These are phyloP conservation scores for Dasyprocta punctata DNA, from an alignment of 2,113 vertebrate genomes.

Conservation along the genomic window DNA sequence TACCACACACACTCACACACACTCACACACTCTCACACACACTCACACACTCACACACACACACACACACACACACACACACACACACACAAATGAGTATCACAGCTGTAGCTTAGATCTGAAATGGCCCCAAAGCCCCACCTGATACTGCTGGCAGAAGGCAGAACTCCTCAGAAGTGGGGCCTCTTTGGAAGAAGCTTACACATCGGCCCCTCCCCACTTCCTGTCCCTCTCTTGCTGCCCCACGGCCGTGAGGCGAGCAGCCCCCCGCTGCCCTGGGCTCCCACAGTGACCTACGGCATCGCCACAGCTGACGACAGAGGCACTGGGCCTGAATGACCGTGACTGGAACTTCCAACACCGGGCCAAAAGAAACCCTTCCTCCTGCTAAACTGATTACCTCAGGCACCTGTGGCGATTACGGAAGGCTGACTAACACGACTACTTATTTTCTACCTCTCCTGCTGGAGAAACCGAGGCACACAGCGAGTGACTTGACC, in stretches of 20 bases:
- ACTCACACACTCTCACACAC: neutral
- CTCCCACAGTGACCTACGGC: neutral
- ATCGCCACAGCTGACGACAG: neutral
- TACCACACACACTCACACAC: neutral
- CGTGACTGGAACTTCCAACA: neutral
- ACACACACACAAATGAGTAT: neutral
- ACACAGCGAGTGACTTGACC: neutral
- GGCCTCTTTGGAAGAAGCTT: neutral
- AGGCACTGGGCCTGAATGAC: neutral
- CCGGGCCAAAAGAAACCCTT: neutral
- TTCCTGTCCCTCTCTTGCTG: neutral
- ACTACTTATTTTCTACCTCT: neutral
- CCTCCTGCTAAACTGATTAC: neutral
- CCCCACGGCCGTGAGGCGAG: too few relatives aligned
- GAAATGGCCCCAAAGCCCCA: neutral
- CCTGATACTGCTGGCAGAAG: neutral
- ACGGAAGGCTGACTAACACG: neutral
- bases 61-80: neutral
- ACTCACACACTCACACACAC: neutral
- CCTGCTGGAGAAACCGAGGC: neutral
- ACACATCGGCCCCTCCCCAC: neutral
- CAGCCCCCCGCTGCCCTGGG: neutral
- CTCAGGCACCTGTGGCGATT: neutral
- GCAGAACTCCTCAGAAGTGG: neutral
- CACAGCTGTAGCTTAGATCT: neutral